Conservation (phyloP, 2,888 invertebrate genomes). For the Tubulanus polymorphus region DNA sequence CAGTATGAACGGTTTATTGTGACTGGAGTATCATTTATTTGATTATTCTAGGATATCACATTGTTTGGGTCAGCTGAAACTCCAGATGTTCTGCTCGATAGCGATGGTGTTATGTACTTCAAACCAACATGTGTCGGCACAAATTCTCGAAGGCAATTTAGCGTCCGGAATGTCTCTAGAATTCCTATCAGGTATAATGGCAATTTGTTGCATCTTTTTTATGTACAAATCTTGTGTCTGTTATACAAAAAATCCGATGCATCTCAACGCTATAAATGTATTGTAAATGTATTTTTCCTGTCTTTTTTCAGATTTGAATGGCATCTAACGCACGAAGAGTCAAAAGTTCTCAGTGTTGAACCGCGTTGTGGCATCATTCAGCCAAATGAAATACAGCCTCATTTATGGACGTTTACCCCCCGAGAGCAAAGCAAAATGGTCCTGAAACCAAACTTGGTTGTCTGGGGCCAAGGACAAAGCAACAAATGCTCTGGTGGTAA, state of each 20-base stretch:
- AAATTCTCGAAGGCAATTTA: conserved; percentile 34
- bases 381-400: conserved; percentile 46
- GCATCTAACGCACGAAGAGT: conserved; percentile 37
- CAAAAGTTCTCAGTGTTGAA: conserved; percentile 37
- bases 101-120: conserved; percentile 45
- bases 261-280: too few species aligned
- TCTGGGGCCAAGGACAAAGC: conserved; percentile 47
- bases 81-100: conserved; percentile 42
- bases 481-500: conserved; percentile 40
- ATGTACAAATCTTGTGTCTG: too few species aligned
- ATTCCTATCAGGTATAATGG: conserved; percentile 48
- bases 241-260: too few species aligned
- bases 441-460: conserved; percentile 45
- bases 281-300: too few species aligned
- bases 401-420: conserved; percentile 40
- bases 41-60: conserved; percentile 22
- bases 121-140: conserved; percentile 50
- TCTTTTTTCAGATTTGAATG: conserved; percentile 38
- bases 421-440: conserved; percentile 37
- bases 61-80: conserved; percentile 42
- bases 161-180: conserved; percentile 45
- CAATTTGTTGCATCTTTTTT: too few species aligned
- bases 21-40: conserved; percentile 3
- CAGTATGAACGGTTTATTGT: not conserved
- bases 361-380: conserved; percentile 42